These are phyloP conservation scores for Sinonovacula constricta DNA, from an alignment of 1,140 invertebrate species.

Conservation along the genomic window DNA sequence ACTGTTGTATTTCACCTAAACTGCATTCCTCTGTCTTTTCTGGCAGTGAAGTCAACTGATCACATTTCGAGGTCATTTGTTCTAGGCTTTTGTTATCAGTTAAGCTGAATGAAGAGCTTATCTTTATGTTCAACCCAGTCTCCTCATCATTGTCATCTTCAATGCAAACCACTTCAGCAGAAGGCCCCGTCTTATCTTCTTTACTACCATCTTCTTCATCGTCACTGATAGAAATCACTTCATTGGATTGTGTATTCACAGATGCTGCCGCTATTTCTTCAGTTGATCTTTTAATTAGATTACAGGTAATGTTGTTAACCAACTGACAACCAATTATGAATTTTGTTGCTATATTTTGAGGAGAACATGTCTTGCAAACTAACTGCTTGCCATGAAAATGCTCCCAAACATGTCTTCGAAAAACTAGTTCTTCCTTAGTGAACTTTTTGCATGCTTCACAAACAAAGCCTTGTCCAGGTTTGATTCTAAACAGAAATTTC, in stretches of 20 bases:
- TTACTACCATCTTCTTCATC: constrained; percentile 20
- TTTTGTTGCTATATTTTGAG: constrained; percentile 6
- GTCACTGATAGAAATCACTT: constrained; percentile 43
- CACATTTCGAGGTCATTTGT: neutral
- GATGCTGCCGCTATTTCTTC: neutral
- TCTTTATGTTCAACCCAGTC: neutral
- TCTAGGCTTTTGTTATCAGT: neutral
- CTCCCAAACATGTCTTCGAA: constrained; percentile 47
- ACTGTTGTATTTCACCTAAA: neutral
- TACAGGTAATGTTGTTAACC: constrained; percentile 35
- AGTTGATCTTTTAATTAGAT: constrained; percentile 2
- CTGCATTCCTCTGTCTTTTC: neutral
- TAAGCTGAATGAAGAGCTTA: constrained; percentile 19
- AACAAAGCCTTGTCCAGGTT: constrained; percentile 34
- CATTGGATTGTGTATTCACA: neutral
- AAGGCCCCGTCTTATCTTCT: neutral
- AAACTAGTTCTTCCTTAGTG: constrained; percentile 40
- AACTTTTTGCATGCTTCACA: constrained; percentile 51
- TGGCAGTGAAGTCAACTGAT: neutral
- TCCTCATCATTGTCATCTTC: constrained; percentile 35
- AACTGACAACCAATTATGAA: constrained; percentile 20
- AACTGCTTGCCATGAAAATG: constrained; percentile 25
- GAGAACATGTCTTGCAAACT: constrained; percentile 32
- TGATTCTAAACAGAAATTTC: constrained; percentile 39
- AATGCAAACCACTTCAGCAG: constrained; percentile 32